Conservation (phyloP, 2,113 vertebrate species). For the Vicugna pacos region DNA sequence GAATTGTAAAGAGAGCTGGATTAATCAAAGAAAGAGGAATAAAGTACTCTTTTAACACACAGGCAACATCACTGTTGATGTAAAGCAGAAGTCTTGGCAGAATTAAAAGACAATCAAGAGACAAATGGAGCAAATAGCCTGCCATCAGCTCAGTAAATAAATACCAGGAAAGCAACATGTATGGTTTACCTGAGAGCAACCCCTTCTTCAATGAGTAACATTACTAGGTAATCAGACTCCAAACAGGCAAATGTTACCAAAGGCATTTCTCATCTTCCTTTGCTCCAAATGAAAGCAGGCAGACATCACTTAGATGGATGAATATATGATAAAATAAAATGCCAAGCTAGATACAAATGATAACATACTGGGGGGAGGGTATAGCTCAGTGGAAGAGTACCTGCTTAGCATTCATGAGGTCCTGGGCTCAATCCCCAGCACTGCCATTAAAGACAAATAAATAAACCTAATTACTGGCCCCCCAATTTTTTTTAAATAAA, state of each 20-base stretch:
- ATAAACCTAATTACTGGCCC: too few relatives aligned
- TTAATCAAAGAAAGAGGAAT: not conserved
- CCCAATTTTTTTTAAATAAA: too few relatives aligned
- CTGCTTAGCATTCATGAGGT: too few relatives aligned
- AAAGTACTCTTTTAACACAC: not conserved
- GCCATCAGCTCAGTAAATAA: not conserved
- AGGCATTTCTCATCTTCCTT: not conserved
- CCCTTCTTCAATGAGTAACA: not conserved
- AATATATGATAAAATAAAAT: not conserved
- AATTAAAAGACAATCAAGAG: not conserved
- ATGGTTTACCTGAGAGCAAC: not conserved
- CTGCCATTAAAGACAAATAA: too few relatives aligned
- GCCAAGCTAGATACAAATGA: not conserved
- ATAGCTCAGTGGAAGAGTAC: too few relatives aligned
- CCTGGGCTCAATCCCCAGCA: too few relatives aligned
- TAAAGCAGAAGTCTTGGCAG: not conserved
- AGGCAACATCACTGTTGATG: not conserved
- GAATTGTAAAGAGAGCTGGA: not conserved
- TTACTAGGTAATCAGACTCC: not conserved
- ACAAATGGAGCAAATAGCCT: not conserved
- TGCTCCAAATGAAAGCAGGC: not conserved
- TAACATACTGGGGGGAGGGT: too few relatives aligned
- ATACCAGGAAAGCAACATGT: fast-evolving
- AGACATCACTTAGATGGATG: not conserved
- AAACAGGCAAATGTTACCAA: not conserved